Conservation (phyloP, 2,797 vertebrate genomes). For the Phrynocephalus forsythii region DNA sequence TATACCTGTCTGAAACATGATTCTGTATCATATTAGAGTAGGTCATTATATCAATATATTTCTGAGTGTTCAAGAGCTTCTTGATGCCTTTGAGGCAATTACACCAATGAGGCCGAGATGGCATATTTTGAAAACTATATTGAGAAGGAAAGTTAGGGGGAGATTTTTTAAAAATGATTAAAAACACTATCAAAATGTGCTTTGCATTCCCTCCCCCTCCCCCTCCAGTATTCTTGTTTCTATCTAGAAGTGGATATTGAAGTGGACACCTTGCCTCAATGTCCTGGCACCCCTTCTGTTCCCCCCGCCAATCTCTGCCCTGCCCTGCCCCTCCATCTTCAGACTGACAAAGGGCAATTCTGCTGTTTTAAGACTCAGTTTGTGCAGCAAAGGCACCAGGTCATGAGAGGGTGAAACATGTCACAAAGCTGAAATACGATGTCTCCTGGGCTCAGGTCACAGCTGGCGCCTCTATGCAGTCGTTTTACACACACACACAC, state of each 20-base stretch:
- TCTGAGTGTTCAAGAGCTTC: background rate
- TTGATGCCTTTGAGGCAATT: background rate
- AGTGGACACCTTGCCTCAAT: background rate
- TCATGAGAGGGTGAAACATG: slow-evolving; percentile 66
- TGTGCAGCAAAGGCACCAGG: slow-evolving; percentile 45
- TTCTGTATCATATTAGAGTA: background rate
- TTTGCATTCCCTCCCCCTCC: background rate
- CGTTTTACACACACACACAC: background rate
- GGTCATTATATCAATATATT: background rate
- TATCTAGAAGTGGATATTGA: background rate
- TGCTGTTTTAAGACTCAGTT: slow-evolving; percentile 36
- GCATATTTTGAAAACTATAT: background rate
- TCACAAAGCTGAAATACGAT: slow-evolving; percentile 54
- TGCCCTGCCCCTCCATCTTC: background rate
- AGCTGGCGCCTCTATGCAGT: slow-evolving; percentile 53
- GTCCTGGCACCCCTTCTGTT: background rate
- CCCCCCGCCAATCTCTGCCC: background rate
- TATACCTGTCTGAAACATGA: background rate
- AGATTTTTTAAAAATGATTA: background rate
- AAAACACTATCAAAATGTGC: background rate
- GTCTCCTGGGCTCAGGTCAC: slow-evolving; percentile 56
- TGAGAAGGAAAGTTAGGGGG: background rate
- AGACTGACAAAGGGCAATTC: background rate
- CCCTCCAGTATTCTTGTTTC: background rate
- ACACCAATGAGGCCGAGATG: background rate